Base-by-base conservation (phyloP, 2,113 vertebrate genomes). In the Crocuta crocuta region DNA sequence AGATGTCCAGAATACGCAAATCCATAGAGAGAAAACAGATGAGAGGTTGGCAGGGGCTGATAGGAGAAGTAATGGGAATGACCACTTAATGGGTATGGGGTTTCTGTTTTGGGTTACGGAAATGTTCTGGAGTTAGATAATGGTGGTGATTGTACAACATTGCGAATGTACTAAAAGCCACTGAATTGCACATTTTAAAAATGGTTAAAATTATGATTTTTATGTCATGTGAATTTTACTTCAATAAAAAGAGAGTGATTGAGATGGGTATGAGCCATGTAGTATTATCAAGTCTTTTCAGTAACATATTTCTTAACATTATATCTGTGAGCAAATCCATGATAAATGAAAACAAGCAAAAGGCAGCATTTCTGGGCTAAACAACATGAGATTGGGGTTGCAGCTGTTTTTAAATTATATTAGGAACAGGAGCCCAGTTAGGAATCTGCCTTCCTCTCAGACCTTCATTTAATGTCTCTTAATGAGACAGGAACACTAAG, bases 171-270 rank as follows among this genome's bases (percentile, higher is more conserved):
- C 19, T 58, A 89, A 94, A 90, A 53, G 1, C 35, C 33, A 55
- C 16, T 58, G 50, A 89, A 39, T 31, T 80, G 28, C 35, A 39
- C 16, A 68, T 16, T 79, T 88, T 50, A 63, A 45, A 85, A 96
- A 73, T 86, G 35, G 35, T n/a, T 91, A 80, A 89, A 88, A 93
- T 74, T 50, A 53, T 68, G 15, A 58, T 71, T 81, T 92, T 53
- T 71, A 45, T 92, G 26, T 85, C 76, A 4, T 88, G 33, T 76
- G 71, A 74, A 55, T 91, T 97, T 93, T 93, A 71, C 6, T 86
- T 91, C 17, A 86, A 31, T n/a, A 74, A 78, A 94, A 73, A 48
- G 10, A 63, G 68, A 89, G 61, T 19, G 11, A 35, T 70, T 66
- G 92, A 84, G 68, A 13, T 89, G 7, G 13, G 33, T 71, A 10